These are phyloP conservation scores for Rhyzopertha dominica DNA, from an alignment of 1,140 invertebrate genomes.

Conservation along the genomic window DNA sequence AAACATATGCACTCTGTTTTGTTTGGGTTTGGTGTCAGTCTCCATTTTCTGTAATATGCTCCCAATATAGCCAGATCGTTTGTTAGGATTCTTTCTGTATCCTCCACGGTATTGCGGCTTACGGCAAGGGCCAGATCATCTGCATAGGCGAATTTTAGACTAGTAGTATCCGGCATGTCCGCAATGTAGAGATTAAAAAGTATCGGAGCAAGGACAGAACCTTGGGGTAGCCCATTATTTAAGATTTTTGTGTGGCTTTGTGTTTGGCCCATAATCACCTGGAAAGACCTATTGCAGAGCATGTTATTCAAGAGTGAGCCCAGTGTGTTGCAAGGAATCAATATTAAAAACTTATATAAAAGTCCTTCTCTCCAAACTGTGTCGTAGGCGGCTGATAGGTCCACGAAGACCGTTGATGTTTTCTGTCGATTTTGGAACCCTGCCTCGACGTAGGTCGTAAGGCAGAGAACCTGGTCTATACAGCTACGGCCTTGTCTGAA, in stretches of 20 bases:
- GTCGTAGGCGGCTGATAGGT: too few species aligned
- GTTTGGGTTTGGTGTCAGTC: slow-evolving; percentile 4
- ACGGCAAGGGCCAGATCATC: slow-evolving; percentile 3
- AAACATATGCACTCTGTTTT: slow-evolving; percentile 4
- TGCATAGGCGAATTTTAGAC: slow-evolving; percentile 7
- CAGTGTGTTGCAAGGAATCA: too few species aligned
- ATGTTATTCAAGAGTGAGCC: too few species aligned
- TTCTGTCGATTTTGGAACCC: too few species aligned
- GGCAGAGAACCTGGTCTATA: slow-evolving; percentile 7
- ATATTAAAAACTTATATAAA: too few species aligned
- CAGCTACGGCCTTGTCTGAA: slow-evolving; percentile 13
- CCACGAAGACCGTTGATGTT: too few species aligned
- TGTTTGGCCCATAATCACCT: too few species aligned
- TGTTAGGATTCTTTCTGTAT: not conserved
- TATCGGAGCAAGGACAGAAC: slow-evolving; percentile 10
- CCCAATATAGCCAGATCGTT: too few species aligned
- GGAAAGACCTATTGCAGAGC: too few species aligned
- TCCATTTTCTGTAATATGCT: slow-evolving; percentile 8
- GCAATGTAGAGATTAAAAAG: slow-evolving; percentile 10
- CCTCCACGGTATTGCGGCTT: not conserved
- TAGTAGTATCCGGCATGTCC: slow-evolving; percentile 3
- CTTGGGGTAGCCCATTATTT: slow-evolving; percentile 10
- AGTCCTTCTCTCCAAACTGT: too few species aligned
- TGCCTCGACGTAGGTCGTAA: slow-evolving; percentile 10
- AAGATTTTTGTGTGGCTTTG: too few species aligned